Base-by-base conservation (phyloP, 2,113 vertebrate genomes). In the Myiozetetes cayanensis region DNA sequence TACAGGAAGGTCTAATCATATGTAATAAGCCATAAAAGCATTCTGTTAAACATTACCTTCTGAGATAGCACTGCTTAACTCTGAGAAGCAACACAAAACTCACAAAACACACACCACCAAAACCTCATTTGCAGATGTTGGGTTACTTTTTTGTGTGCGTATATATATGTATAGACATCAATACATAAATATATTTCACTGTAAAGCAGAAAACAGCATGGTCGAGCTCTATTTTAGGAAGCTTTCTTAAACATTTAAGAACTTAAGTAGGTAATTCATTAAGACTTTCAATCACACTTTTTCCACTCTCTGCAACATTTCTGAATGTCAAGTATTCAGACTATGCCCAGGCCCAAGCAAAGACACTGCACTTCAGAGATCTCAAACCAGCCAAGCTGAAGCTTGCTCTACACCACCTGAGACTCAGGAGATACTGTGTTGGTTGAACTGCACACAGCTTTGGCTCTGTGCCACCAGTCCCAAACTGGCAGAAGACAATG, bases 11-110 rank as follows among this genome's bases (percentile, higher is more conserved):
- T 53, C 78, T 28, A 52, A 94, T 55, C 35, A 47, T 19, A 79
- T 17, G 27, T 53, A 87, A 44, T 49, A 90, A 94, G 66, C 85
- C 79, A 89, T 67, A 71, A 90, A 94, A 90, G n/a, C 68, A 41
- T 61, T 76, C 90, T 81, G 76, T 96, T 96, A 96, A 90, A 92
- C 35, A 68, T 93, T 73, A 95, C 91, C 87, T 94, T 83, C 56
- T 4, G 23, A 87, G 43, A 79, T 18, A 59, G 56, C 21, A 20
- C 56, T 37, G 37, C 19, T 82, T 12, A 81, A 80, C 49, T 47
- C 59, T 27, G 17, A 76, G 33, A 93, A 78, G 44, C 53, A 46
- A 87, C 47, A 81, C 41, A 72, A 82, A 89, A 85, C 30, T 73
- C 31, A 77, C 13, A 30, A 68, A 93, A 87, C 16, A 74, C 58